phyloP scores from a whole-genome alignment of 2,113 vertebrate species.

The Paracanthobrama guichenoti region DNA sequence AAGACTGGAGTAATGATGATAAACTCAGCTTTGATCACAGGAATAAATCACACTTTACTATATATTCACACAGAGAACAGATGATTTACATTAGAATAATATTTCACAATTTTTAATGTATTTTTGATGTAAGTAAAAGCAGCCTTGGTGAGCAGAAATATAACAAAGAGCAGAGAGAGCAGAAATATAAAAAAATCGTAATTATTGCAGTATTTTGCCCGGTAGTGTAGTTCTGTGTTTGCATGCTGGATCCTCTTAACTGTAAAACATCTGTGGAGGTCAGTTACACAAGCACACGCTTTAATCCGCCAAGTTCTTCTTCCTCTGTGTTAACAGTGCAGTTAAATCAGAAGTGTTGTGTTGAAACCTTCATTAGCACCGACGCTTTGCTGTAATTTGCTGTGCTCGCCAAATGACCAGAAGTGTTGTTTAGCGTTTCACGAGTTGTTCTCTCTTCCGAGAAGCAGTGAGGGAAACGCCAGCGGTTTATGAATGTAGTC shows the following conservation, averaged over 20 bases:
- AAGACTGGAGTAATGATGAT: too few species aligned
- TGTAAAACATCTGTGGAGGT: background rate
- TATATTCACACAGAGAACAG: too few species aligned
- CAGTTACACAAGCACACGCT: background rate
- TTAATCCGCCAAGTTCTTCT: background rate
- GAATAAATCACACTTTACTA: too few species aligned
- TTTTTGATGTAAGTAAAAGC: too few species aligned
- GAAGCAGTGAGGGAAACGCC: background rate
- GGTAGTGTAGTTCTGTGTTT: background rate
- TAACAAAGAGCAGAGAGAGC: too few species aligned
- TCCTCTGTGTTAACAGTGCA: background rate
- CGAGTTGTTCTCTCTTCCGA: constrained; percentile 7
- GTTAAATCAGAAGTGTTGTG: constrained; percentile 20
- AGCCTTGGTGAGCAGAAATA: too few species aligned
- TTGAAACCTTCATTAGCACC: constrained; percentile 16
- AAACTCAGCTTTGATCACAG: too few species aligned
- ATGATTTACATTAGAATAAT: too few species aligned
- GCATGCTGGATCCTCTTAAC: background rate
- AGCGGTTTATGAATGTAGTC: constrained; percentile 18
- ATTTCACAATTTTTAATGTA: too few species aligned
- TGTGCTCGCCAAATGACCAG: background rate
- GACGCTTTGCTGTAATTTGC: background rate
- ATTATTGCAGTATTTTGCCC: too few species aligned
- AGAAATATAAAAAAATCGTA: too few species aligned
- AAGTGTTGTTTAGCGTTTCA: constrained; percentile 10